Conservation (phyloP, 2,113 vertebrate species). For the Rousettus leschenaultii region DNA sequence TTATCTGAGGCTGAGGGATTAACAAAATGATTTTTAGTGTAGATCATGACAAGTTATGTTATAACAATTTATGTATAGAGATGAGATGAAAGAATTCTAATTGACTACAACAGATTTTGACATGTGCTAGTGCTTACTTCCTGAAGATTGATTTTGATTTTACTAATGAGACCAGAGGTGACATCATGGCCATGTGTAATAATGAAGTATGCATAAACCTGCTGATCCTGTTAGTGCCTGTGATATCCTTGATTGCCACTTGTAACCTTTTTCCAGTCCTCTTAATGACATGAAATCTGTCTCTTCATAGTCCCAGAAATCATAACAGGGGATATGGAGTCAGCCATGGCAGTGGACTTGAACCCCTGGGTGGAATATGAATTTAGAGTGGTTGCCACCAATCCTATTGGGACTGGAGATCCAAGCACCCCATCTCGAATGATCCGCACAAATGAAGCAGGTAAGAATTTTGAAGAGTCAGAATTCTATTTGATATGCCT, state of each 20-base stretch:
- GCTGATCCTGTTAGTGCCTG: not conserved
- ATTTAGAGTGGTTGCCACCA: constrained; percentile 96
- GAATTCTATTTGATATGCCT: not conserved
- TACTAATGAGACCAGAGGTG: not conserved
- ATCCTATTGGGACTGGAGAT: constrained; percentile 95
- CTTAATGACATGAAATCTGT: not conserved
- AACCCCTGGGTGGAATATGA: constrained; percentile 99
- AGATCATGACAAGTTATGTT: not conserved
- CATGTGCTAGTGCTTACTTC: not conserved
- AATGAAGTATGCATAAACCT: not conserved
- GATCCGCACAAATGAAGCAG: constrained; percentile 95
- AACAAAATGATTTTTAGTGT: not conserved
- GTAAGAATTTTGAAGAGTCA: constrained; percentile 76
- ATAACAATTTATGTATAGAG: not conserved
- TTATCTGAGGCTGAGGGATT: not conserved
- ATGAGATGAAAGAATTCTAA: not conserved
- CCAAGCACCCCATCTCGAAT: constrained; percentile 91
- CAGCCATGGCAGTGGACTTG: constrained; percentile 93
- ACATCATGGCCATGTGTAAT: not conserved
- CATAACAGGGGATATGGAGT: constrained; percentile 96
- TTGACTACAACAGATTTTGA: not conserved
- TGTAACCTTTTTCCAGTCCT: not conserved
- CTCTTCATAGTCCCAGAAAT: constrained; percentile 89
- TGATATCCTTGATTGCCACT: not conserved
- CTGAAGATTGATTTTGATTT: constrained; percentile 14